phyloP scores from a whole-genome alignment of 1,140 invertebrate genomes.

The Lepidurus packardi region DNA sequence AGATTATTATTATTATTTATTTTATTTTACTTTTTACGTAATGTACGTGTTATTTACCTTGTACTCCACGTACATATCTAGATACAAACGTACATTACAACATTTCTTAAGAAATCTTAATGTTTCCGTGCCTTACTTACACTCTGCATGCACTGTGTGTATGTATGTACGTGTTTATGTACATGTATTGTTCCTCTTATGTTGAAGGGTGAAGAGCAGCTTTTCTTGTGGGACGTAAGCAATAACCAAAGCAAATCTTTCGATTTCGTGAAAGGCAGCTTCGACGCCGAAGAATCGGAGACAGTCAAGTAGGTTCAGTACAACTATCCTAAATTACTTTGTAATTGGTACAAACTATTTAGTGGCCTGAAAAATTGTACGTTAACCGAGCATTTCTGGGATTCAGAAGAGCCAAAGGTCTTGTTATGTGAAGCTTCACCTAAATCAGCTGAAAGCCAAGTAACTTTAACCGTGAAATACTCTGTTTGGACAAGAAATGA shows the following conservation, averaged over 20 bases:
- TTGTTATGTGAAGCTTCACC: slow-evolving; percentile 61
- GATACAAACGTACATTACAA: too few relatives aligned
- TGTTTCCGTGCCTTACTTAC: too few relatives aligned
- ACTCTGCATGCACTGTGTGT: too few relatives aligned
- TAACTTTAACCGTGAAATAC: slow-evolving; percentile 14
- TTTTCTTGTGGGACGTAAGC: not conserved
- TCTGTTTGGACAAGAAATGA: slow-evolving; percentile 37
- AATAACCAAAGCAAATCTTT: slow-evolving; percentile 50
- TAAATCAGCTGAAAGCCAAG: not conserved
- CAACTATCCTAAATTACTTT: not conserved
- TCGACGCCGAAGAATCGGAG: slow-evolving; percentile 38
- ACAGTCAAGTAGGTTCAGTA: slow-evolving; percentile 17
- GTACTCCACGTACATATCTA: too few relatives aligned
- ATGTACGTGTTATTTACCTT: too few relatives aligned
- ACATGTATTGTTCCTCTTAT: not conserved
- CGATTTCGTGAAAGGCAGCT: slow-evolving; percentile 36
- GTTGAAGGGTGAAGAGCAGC: not conserved
- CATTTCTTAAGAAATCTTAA: too few relatives aligned
- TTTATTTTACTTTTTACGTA: too few relatives aligned
- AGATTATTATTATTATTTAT: too few relatives aligned
- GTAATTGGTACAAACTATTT: slow-evolving; percentile 40
- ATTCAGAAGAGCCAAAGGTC: slow-evolving; percentile 63
- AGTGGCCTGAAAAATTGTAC: not conserved
- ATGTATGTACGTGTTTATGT: not conserved
- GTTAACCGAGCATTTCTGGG: slow-evolving; percentile 57